Evolutionary conservation across 2,113 vertebrate genomes (phyloP).

Genomic region (Chloropsis cyanopogon): DNA sequence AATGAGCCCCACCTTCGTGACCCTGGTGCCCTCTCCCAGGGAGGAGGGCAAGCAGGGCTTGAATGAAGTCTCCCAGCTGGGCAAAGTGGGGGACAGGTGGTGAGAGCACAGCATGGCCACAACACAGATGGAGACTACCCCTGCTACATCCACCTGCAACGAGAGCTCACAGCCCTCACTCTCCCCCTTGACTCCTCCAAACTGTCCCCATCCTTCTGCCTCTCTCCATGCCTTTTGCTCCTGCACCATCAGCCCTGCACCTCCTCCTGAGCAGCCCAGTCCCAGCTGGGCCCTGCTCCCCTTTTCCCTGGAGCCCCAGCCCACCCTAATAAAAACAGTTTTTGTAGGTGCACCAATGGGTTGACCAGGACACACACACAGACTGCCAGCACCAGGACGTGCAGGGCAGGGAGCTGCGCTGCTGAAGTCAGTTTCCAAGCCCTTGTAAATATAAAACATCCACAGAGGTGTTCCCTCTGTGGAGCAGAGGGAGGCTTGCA

Average conservation of each 20-base stretch:
- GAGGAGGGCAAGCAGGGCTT: neutral
- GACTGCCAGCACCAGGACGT: neutral
- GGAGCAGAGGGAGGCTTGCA: neutral
- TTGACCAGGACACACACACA: accelerated
- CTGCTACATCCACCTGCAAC: neutral
- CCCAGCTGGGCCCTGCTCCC: neutral
- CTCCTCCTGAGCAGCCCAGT: neutral
- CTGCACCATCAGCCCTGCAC: neutral
- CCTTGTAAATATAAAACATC: neutral
- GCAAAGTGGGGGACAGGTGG: no score
- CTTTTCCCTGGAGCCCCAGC: neutral
- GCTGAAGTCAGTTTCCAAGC: neutral
- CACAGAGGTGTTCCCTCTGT: neutral
- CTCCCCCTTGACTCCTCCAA: neutral
- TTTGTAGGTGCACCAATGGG: neutral
- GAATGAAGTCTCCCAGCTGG: neutral
- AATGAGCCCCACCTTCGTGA: neutral
- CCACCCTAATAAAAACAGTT: accelerated
- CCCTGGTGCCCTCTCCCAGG: neutral
- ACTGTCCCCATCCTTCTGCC: neutral
- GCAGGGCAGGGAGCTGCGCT: neutral
- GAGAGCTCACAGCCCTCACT: neutral
- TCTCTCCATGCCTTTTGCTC: neutral
- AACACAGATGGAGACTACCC: neutral
- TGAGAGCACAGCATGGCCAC: neutral